Evolutionary conservation across 1,140 invertebrate species (phyloP).

Genomic region (Protaetia brevitarsis): DNA sequence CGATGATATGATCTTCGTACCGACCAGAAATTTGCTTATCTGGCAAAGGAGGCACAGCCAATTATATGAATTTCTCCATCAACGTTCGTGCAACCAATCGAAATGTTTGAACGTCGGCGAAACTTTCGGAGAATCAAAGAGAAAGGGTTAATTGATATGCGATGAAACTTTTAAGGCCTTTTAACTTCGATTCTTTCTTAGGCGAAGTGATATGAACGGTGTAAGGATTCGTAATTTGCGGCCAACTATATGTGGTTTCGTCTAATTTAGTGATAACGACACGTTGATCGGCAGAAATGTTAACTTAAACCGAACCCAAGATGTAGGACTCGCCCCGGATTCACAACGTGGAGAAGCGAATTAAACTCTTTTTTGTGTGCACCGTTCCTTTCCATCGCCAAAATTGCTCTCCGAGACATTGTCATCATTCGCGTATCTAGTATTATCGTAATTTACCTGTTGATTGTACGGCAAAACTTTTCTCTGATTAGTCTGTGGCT

Average conservation of each 20-base stretch:
- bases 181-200: conserved; percentile 95
- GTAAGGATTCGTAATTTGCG: conserved; percentile 67
- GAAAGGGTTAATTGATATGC: conserved; percentile 94
- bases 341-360: conserved; percentile 89
- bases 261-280: conserved; percentile 70
- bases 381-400: conserved; percentile 59
- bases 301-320: conserved; percentile 66
- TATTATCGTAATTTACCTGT: conserved; percentile 37
- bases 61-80: conserved; percentile 88
- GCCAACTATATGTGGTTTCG: conserved; percentile 70
- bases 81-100: conserved; percentile 96
- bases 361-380: conserved; percentile 69
- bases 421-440: conserved; percentile 39
- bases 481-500: conserved; percentile 51
- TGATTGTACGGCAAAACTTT: conserved; percentile 47
- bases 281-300: conserved; percentile 72
- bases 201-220: conserved; percentile 87
- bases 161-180: conserved; percentile 96
- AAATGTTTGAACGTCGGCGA: conserved; percentile 97
- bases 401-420: conserved; percentile 36
- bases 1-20: conserved; percentile 96
- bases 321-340: conserved; percentile 90
- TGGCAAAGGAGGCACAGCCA: conserved; percentile 93
- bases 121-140: conserved; percentile 92
- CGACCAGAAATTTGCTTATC: conserved; percentile 89